These are phyloP conservation scores for Holcopasites calliopsidis DNA, from an alignment of 1,140 invertebrate species.

Conservation along the genomic window DNA sequence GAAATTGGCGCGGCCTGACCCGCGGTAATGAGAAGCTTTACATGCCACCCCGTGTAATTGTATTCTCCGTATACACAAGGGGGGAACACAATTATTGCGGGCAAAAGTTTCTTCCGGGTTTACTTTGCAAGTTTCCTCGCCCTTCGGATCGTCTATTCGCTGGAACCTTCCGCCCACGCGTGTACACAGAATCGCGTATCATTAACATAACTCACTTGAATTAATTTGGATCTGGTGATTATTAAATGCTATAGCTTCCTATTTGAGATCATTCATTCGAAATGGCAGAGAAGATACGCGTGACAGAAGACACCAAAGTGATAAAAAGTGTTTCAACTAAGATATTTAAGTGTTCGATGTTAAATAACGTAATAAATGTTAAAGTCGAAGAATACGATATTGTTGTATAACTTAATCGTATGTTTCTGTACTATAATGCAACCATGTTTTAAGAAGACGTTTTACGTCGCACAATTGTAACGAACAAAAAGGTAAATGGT, in stretches of 20 bases:
- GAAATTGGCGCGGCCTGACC: not conserved
- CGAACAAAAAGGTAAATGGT: constrained; percentile 6
- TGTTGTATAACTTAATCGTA: not conserved
- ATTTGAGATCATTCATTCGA: too few species aligned
- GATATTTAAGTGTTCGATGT: not conserved
- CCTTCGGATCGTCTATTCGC: not conserved
- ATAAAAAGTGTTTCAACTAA: too few species aligned
- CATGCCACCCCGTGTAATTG: not conserved
- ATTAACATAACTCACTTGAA: too few species aligned
- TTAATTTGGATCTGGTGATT: too few species aligned
- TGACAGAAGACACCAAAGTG: too few species aligned
- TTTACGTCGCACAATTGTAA: not conserved
- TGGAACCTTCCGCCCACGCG: not conserved
- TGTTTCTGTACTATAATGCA: not conserved
- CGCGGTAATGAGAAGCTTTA: constrained; percentile 36
- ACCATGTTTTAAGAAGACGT: not conserved
- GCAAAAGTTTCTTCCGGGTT: constrained; percentile 7
- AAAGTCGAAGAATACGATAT: not conserved
- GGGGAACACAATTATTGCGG: constrained; percentile 19
- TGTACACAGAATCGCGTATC: too few species aligned
- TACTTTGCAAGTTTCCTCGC: constrained; percentile 1
- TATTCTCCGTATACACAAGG: not conserved
- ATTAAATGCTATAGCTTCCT: too few species aligned
- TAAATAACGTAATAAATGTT: too few species aligned
- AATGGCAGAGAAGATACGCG: too few species aligned